Base-by-base conservation (phyloP, 2,113 vertebrate species). In the Strigops habroptila region DNA sequence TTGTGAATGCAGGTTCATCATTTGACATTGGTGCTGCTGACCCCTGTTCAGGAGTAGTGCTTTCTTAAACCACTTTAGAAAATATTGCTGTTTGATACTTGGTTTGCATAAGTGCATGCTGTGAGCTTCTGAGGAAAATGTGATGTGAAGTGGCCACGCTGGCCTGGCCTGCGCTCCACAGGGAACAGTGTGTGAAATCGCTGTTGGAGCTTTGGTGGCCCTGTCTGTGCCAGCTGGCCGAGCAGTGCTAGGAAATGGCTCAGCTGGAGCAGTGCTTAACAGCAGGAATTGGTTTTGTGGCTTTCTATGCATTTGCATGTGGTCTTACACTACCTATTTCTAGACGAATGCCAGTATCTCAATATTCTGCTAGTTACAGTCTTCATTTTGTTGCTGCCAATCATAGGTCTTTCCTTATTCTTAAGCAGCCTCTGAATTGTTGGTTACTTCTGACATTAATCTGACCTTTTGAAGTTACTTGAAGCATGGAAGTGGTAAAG, bases 121-220 rank as follows among this genome's bases (percentile, higher is more conserved):
- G 46, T 75, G 71, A 46, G 19, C 68, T 86, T 63, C n/a, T 88
- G 93, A 86, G 59, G 64, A 73, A 63, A 63, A 59, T 37, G 31
- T 12, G 41, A 39, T 88, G 60, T 49, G 48, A 89, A 70, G 25
- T 4, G 51, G 68, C 44, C 6, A 0, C 10, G 30, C 25, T 60
- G 86, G 35, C 88, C 41, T n/a, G 0, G 8, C 30, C 43, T 52
- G 48, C 1, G 6, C 74, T 64, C 43, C 6, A 0, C 0, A 0
- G 55, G 88, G 80, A 86, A 73, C 60, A 13, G 69, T 8, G 25
- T 68, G 74, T 79, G 69, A 64, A 64, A 13, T 75, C 1, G 1
- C 69, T 65, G 43, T 18, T 87, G 65, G 37, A 86, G 41, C 78
- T 73, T 19, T 14, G 49, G 37, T 57, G 31, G 53, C 23, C 64